Conservation (phyloP, 2,797 vertebrate genomes). For the Petrocephalus schoutedeni region DNA sequence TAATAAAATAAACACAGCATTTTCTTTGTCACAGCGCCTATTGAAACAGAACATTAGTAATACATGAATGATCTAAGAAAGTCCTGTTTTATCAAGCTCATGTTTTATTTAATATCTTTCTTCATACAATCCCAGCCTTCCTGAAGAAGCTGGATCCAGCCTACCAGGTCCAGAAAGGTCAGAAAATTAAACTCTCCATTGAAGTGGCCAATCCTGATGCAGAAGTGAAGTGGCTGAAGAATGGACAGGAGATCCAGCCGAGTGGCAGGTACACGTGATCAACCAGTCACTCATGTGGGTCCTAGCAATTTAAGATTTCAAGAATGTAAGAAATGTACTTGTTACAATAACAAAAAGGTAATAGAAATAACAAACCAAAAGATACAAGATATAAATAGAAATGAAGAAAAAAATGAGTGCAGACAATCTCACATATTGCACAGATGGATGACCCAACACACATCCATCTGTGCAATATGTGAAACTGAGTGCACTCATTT, state of each 20-base stretch:
- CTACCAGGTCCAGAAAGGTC: conserved; percentile 90
- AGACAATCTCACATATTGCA: too few relatives aligned
- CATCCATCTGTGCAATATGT: too few relatives aligned
- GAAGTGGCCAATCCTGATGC: conserved; percentile 81
- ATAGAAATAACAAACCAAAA: too few relatives aligned
- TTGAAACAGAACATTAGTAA: not conserved
- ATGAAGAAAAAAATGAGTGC: too few relatives aligned
- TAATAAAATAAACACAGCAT: not conserved
- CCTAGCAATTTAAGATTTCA: too few relatives aligned
- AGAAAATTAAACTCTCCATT: conserved; percentile 81
- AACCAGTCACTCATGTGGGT: not conserved
- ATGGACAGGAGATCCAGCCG: conserved; percentile 84
- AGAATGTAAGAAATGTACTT: too few relatives aligned
- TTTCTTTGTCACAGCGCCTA: not conserved
- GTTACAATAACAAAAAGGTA: too few relatives aligned
- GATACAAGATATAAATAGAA: too few relatives aligned
- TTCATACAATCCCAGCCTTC: conserved; percentile 64
- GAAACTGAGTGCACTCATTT: too few relatives aligned
- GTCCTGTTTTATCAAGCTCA: not conserved
- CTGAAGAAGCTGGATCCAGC: conserved; percentile 86
- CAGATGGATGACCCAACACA: too few relatives aligned
- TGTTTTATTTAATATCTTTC: not conserved
- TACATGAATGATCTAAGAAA: not conserved
- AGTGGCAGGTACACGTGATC: conserved; percentile 76
- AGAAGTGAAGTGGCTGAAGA: conserved; percentile 94